Evolutionary conservation across 2,888 invertebrate genomes (phyloP).

Genomic region (Nezara viridula): DNA sequence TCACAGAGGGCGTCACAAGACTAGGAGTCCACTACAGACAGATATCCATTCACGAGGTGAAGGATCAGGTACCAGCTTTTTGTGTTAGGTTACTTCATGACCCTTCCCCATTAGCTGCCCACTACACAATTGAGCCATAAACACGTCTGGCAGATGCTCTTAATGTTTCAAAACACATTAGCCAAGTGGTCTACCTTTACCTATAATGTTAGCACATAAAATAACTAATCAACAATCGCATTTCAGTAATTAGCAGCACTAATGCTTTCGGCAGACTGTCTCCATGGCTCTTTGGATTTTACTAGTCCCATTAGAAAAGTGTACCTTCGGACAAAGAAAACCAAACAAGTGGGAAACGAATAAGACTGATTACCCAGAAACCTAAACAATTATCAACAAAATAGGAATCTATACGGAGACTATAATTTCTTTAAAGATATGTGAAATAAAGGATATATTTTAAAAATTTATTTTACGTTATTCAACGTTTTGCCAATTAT

Average conservation of each 20-base stretch:
- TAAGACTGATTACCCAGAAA: too few species aligned
- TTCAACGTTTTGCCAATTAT: too few species aligned
- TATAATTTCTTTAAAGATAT: too few species aligned
- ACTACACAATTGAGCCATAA: neutral
- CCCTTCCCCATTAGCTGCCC: neutral
- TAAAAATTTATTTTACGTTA: too few species aligned
- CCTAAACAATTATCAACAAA: too few species aligned
- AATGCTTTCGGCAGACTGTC: neutral
- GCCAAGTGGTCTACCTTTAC: neutral
- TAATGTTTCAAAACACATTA: slow-evolving; percentile 1
- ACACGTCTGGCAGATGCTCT: slow-evolving; percentile 3
- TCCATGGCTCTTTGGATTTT: neutral
- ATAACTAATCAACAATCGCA: neutral
- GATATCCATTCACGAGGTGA: neutral
- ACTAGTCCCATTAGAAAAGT: neutral
- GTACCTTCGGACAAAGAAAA: neutral
- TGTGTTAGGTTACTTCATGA: neutral
- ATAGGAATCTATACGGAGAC: too few species aligned
- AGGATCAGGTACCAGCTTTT: neutral
- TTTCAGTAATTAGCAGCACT: neutral
- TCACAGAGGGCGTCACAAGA: neutral
- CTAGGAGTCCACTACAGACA: neutral
- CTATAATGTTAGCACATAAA: neutral
- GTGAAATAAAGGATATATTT: too few species aligned
- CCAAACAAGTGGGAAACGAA: neutral